Evolutionary conservation across 2,797 vertebrate genomes (phyloP), one percentile per base, ranked within the genome.

Genomic region (Poeciliopsis presidionis): DNA sequence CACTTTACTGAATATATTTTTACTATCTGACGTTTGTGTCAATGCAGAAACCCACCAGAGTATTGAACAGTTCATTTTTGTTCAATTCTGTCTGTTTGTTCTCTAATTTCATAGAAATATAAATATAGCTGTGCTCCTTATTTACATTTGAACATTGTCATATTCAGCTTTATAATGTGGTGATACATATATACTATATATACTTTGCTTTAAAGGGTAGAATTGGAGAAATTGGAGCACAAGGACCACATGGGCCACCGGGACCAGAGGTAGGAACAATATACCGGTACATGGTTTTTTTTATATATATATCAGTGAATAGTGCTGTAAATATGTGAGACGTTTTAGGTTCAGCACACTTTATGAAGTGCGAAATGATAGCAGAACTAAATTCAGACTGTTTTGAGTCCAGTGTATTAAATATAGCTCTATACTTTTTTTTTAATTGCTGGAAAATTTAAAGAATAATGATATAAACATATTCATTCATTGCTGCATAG

Each of bases 251-350:
- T 33, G 94, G 94, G 61, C 92, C 93, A 74, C 78, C 92, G 49
- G 94, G 94, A 92, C 94, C 94, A 87, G 92, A 94, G 94, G 94
- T 95, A 84, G 69, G 82, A 79, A 12, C 57, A 30, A 5, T 63
- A 16, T 36, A 36, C 36, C 36, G 36, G 36, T 36, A 63, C 30
- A 61, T 33, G 59, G 30, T 61, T 59, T 14, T 59, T 59, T 59
- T 5, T 47, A 6, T 49, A 7, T 61, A 61, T 33, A 16, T 61
- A 18, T 61, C 16, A 61, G 28, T 33, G 2, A 18, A 18, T 13
- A 8, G 30, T 18, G 9, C 28, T 61, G 59, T 61, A 18, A 63
- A 63, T 63, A 63, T 33, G 14, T 33, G 6, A 63, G 4, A 7
- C 3, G 1, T 20, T 8, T 36, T 33, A 36, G 2, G 30, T 63